Evolutionary conservation across 2,888 invertebrate genomes (phyloP).

Genomic region (Rhagonycha lutea): DNA sequence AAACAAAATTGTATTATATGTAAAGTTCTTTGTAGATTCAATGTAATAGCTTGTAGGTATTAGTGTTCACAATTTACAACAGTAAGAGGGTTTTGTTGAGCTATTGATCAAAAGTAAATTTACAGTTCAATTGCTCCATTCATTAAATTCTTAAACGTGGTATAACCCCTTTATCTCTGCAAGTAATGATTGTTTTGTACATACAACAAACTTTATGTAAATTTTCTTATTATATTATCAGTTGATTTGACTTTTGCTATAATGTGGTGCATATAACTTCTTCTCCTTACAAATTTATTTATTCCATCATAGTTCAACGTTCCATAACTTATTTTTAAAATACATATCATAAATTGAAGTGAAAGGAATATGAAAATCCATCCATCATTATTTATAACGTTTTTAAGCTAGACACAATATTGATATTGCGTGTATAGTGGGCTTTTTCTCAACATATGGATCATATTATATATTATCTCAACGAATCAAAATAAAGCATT

Average conservation of each 20-base stretch:
- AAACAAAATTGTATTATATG: neutral
- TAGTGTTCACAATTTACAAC: constrained; percentile 13
- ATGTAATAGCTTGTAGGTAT: constrained; percentile 22
- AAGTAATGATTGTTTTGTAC: neutral
- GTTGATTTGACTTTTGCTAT: neutral
- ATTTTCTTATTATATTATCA: neutral
- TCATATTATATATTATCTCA: neutral
- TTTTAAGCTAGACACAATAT: neutral
- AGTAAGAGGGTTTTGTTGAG: constrained; percentile 24
- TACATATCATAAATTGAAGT: neutral
- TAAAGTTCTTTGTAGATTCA: constrained; percentile 5
- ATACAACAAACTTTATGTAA: neutral
- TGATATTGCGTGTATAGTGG: neutral
- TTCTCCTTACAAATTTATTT: neutral
- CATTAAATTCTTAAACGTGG: constrained; percentile 24
- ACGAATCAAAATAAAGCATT: neutral
- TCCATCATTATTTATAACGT: neutral
- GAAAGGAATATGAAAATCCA: neutral
- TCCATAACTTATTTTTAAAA: neutral
- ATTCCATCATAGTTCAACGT: neutral
- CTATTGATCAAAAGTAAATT: constrained; percentile 32
- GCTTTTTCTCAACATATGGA: neutral
- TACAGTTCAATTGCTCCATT: constrained; percentile 27
- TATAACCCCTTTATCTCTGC: neutral
- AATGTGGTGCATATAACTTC: neutral